phyloP scores from a whole-genome alignment of 2,888 invertebrate genomes.

The Hemithea aestivaria region DNA sequence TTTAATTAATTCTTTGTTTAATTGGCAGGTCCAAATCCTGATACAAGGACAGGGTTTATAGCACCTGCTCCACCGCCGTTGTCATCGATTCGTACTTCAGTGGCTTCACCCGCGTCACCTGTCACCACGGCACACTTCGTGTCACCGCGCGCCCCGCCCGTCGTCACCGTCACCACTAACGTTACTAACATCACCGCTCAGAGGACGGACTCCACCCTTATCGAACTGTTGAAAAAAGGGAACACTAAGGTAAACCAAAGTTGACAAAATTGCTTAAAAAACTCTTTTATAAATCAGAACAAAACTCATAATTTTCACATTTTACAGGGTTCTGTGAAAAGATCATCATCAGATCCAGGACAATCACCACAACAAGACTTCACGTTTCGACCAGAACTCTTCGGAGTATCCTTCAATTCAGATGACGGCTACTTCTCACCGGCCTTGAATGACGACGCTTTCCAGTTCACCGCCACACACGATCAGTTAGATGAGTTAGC shows the following conservation, averaged over 20 bases:
- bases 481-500: conserved; percentile 82
- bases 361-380: conserved; percentile 80
- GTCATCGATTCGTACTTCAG: conserved; percentile 54
- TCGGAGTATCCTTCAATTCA: conserved; percentile 82
- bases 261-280: too few species aligned
- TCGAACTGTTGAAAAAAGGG: conserved; percentile 87
- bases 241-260: conserved; percentile 75
- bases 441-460: conserved; percentile 86
- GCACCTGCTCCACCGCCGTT: conserved; percentile 69
- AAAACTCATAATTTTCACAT: conserved; percentile 6
- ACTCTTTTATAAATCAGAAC: too few species aligned
- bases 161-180: conserved; percentile 57
- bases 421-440: conserved; percentile 82
- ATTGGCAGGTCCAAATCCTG: conserved; percentile 47
- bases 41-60: conserved; percentile 61
- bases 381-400: conserved; percentile 80
- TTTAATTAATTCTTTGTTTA: conserved; percentile 3
- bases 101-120: conserved; percentile 60
- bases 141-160: conserved; percentile 67
- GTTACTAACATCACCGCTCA: conserved; percentile 53
- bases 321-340: conserved; percentile 80
- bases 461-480: conserved; percentile 81
- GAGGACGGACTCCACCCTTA: conserved; percentile 85
- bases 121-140: conserved; percentile 69
- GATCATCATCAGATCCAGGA: conserved; percentile 86